Evolutionary conservation across 2,113 vertebrate genomes (phyloP), one percentile per base, ranked within the genome.

Genomic region (Cynopterus brachyotis): DNA sequence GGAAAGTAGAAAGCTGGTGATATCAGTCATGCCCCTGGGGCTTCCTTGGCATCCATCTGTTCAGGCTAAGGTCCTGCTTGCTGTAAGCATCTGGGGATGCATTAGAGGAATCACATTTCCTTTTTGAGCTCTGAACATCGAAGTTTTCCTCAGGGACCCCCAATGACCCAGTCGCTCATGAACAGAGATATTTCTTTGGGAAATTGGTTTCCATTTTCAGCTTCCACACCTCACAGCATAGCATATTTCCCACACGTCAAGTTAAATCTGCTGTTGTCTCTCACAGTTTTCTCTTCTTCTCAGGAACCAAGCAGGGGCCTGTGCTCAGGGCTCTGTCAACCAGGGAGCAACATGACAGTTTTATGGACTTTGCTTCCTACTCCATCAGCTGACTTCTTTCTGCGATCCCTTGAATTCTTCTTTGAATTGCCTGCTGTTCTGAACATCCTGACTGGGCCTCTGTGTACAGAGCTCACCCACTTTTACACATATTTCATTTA

Each of bases 191-290:
- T 96, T 97, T 97, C 79, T 96, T 72, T 86, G 37, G 96, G 90
- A 95, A 98, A 94, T 89, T 96, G 94, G 73, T 94, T 96, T 97
- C 80, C 64, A 80, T 96, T 98, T 96, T 42, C 35, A 91, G 92
- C 72, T 69, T 98, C 83, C 87, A 96, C 90, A 97, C 89, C 69
- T 97, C 92, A 94, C 3, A 66, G 97, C 95, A 60, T 92, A 96
- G 69, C 87, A 84, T 94, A 97, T 96, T 96, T 96, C 64, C 73
- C 53, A 75, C 22, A 59, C 50, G 94, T 97, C 97, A 96, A 76
- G 90, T 94, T 94, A 97, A 97, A 96, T 90, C 89, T 75, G 57
- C 62, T 93, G 26, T 96, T 91, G 92, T 95, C 79, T 89, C 6
- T 83, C 57, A 92, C 73, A 32, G 86, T 92, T 95, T 89, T 93